Base-by-base conservation (phyloP, 2,888 invertebrate species). In the Lydus trimaculatus region DNA sequence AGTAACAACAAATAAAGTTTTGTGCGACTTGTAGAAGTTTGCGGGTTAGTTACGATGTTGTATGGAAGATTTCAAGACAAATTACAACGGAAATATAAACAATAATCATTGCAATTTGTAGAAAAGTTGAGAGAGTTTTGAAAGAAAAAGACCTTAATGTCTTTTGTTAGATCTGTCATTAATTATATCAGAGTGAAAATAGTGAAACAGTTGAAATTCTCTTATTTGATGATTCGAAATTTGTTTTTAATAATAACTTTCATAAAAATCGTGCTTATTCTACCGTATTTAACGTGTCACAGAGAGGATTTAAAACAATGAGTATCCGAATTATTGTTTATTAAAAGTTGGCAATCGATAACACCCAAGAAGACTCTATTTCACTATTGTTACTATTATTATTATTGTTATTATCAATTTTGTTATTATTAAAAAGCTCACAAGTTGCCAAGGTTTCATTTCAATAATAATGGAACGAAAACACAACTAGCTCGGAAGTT, bases 401-500 rank as follows among this genome's bases (percentile, higher is more conserved):
- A 70, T 67, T 67, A 64, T 66, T 61, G 63, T 67, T 64, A 67
- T 67, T 70, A 70, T 65, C 64, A 61, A 39, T 61, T 58, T 58
- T 64, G 64, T 70, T 67, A 70, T 70, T 64, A 64, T 67, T 67
- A 65, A 67, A 52, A 67, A 66, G 70, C 67, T 61, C 56, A 62
- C 65, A 62, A 64, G 52, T 70, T 64, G 25, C 48, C 66, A 58
- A 43, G 63, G 67, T 69, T 66, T 61, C 58, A 60, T 56, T 52
- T 52, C 13, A 25, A 56, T 61, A 61, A 67, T 70, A 70, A 70
- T 70, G 64, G 60, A 70, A 70, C 43, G 70, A 70, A 70, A 70
- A 67, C 70, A 70, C 52, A 63, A 67, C 25, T 62, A 67, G 48
- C 48, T 63, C 59, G 65, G 31, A 64, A 66, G 70, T 70, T 62